Percentiles rank a stretch among this genome's conserved stretches.
Evolutionary conservation across 2,797 vertebrate genomes (phyloP).

Genomic region (Sphaeramia orbicularis): DNA sequence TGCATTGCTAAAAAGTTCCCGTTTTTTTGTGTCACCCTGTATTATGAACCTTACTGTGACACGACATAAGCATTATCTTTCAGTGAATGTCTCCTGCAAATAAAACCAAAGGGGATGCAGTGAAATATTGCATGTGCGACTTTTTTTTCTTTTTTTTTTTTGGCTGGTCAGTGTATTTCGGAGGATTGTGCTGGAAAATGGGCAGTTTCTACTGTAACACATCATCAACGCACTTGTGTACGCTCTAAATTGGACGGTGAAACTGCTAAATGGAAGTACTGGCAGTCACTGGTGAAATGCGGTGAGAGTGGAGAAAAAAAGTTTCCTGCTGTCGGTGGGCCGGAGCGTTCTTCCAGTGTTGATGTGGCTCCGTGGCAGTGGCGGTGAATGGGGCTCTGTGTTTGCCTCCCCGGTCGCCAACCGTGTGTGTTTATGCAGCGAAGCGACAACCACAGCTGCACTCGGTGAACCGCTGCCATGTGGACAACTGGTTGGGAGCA

Average conservation of each 20-base stretch:
- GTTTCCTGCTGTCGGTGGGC: slow-evolving; percentile 17
- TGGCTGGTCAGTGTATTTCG: no score
- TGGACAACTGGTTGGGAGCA: slow-evolving; percentile 10
- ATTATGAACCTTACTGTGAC: no score
- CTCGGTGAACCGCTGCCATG: slow-evolving; percentile 30
- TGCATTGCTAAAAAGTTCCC: no score
- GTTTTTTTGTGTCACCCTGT: no score
- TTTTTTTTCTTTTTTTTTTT: no score
- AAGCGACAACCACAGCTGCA: slow-evolving; percentile 20
- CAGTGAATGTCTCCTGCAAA: no score
- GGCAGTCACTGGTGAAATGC: slow-evolving; percentile 9
- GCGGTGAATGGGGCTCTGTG: slow-evolving; percentile 51
- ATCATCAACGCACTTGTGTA: slow-evolving; percentile 3
- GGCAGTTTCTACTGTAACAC: background rate
- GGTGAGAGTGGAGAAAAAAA: background rate
- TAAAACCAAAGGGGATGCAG: no score
- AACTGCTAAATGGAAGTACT: slow-evolving; percentile 9
- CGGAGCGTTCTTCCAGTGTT: slow-evolving; percentile 22
- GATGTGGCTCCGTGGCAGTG: slow-evolving; percentile 28
- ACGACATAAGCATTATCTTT: no score
- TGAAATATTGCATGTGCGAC: no score
- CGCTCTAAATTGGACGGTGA: slow-evolving; percentile 3
- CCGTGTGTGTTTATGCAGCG: slow-evolving; percentile 18
- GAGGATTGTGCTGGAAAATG: slow-evolving; percentile 11
- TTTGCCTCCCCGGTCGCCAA: background rate